Evolutionary conservation across 2,888 invertebrate species (phyloP), one percentile per base, ranked within the genome.

Genomic region (Caenorhabditis sp.): DNA sequence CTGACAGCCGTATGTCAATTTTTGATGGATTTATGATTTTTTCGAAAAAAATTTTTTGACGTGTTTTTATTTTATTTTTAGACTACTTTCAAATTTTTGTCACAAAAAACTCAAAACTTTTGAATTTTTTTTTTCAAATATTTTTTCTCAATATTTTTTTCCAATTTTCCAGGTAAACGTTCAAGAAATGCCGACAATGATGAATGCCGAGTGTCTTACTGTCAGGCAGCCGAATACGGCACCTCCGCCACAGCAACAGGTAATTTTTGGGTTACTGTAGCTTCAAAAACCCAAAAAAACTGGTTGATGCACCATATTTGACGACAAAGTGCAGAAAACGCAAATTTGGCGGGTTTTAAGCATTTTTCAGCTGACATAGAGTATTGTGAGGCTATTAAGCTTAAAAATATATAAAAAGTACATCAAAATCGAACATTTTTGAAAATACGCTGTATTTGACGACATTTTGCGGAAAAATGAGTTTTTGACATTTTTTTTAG

Each of bases 201-300:
- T 32, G 32, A 77, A 69, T 37, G 77, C 56, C 55, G 77, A 77
- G 35, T 77, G 77, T 69, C 50, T 69, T 44, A 69, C 58, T 5
- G 69, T 69, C 8, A 61, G 20, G 47, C 77, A 44, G 20, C 61
- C 68, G 13, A 64, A 58, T 18, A 20, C 35, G 0, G 26, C 44
- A 4, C 44, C 60, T 26, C 60, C 74, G 2, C 53, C 60, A 40
- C 64, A 74, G 47, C 71, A 72, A 47, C 71, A 72, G 64, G 71
- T 72, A 47, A 24, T 44, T 24, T 40, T 44, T 15, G 24, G 15
- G 8, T 24, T 24, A 8, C 44, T 60, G 15, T 37, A 32, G 32
- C 32, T 32, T 32, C 5, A 32, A 32, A 32, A 32, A 9, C 9
- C 4, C 32, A 9, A 4, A 32, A 32, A 32, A 4, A 32, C 32